phyloP scores from a whole-genome alignment of 2,113 vertebrate species.

The Prolemur simus region DNA sequence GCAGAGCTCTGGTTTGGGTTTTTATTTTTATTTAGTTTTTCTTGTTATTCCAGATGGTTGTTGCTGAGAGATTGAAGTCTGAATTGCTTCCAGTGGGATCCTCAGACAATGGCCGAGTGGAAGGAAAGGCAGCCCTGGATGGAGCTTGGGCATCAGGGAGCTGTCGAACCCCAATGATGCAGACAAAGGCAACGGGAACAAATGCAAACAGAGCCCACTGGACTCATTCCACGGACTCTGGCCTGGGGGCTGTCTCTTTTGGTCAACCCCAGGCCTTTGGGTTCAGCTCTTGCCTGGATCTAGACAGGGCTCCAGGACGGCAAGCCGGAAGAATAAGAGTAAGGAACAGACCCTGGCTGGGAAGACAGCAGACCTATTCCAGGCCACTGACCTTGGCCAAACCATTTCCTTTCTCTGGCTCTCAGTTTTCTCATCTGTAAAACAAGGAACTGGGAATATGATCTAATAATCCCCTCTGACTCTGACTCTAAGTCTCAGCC shows the following conservation, averaged over 20 bases:
- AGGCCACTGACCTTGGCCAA: neutral
- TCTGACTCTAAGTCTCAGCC: neutral
- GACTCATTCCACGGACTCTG: neutral
- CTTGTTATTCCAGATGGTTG: constrained; percentile 55
- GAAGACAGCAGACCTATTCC: neutral
- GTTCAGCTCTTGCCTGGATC: neutral
- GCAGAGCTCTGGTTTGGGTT: neutral
- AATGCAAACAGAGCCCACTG: neutral
- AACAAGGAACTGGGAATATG: neutral
- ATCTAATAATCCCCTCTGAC: neutral
- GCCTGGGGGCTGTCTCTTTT: neutral
- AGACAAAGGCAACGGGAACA: neutral
- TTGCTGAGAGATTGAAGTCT: constrained; percentile 34
- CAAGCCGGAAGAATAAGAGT: neutral
- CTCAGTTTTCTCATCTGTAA: neutral
- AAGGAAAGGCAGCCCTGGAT: constrained; percentile 6
- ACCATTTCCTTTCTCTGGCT: neutral
- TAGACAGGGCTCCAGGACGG: neutral
- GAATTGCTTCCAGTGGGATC: constrained; percentile 63
- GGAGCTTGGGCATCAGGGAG: neutral
- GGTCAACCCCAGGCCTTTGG: neutral
- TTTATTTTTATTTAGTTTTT: constrained; percentile 66
- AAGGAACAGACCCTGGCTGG: neutral
- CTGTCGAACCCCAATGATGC: neutral
- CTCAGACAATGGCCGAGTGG: constrained; percentile 44